Conservation (phyloP, 1,140 invertebrate species). For the Rhynchophorus ferrugineus region DNA sequence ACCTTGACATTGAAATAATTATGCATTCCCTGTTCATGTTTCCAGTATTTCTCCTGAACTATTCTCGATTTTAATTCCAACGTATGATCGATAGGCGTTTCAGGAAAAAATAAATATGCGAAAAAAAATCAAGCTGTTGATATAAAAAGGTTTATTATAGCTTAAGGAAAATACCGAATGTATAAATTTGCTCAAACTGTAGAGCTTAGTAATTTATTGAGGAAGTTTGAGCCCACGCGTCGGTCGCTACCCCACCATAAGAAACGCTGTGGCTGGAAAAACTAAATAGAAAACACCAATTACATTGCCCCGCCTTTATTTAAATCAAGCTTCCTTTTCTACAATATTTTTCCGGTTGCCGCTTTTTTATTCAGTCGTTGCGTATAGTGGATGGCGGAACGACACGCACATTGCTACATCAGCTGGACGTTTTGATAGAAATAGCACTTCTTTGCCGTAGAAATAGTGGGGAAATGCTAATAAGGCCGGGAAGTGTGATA, state of each 20-base stretch:
- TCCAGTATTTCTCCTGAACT: too few species aligned
- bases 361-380: background rate
- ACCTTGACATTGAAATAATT: too few species aligned
- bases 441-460: background rate
- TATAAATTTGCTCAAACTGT: background rate
- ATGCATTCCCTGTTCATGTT: too few species aligned
- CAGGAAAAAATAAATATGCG: too few species aligned
- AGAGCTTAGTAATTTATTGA: background rate
- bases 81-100: too few species aligned
- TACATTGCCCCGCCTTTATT: background rate
- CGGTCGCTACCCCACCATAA: background rate
- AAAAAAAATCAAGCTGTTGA: too few species aligned
- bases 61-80: too few species aligned
- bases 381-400: background rate
- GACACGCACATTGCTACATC: background rate
- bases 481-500: background rate
- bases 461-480: background rate
- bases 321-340: background rate
- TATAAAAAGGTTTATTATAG: too few species aligned
- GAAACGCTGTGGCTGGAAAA: background rate
- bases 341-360: background rate
- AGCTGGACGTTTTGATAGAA: background rate
- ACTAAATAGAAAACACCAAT: background rate
- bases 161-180: background rate
- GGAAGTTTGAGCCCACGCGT: background rate